Percentiles rank a stretch among this genome's conserved stretches.
phyloP scores from a whole-genome alignment of 1,140 invertebrate genomes.

The Drosophila azteca region DNA sequence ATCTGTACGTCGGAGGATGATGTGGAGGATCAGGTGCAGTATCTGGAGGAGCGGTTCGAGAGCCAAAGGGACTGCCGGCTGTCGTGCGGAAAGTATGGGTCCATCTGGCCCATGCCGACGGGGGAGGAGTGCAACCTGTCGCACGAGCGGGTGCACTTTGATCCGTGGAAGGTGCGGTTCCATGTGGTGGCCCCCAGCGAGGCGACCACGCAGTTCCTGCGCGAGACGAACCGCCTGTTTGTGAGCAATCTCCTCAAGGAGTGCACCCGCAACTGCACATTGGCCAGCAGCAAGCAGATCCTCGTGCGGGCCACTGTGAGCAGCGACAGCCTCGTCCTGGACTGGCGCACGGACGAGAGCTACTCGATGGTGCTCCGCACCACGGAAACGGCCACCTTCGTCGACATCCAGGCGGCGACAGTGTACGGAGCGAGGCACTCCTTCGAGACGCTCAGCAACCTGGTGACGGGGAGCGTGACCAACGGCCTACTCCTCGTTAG shows the following conservation, averaged over 20 bases:
- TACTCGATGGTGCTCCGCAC: slow-evolving; percentile 86
- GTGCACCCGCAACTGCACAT: slow-evolving; percentile 85
- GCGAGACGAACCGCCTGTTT: slow-evolving; percentile 85
- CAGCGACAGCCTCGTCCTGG: slow-evolving; percentile 84
- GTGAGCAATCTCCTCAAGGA: slow-evolving; percentile 85
- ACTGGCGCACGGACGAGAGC: slow-evolving; percentile 87
- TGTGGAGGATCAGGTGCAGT: neutral
- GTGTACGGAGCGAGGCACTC: slow-evolving; percentile 91
- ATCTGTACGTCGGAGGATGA: slow-evolving; percentile 53
- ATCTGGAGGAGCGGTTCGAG: slow-evolving; percentile 62
- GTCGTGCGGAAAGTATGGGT: slow-evolving; percentile 87
- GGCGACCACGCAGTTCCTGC: slow-evolving; percentile 84
- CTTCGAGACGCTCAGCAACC: slow-evolving; percentile 90
- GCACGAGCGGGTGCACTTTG: slow-evolving; percentile 84
- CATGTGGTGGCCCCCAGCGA: slow-evolving; percentile 84
- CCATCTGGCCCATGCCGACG: slow-evolving; percentile 89
- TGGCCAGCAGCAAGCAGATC: slow-evolving; percentile 84
- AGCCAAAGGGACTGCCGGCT: slow-evolving; percentile 86
- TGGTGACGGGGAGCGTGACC: slow-evolving; percentile 84
- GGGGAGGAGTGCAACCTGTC: slow-evolving; percentile 83
- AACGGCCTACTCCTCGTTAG: slow-evolving; percentile 84
- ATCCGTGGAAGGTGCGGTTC: slow-evolving; percentile 85
- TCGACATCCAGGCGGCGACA: slow-evolving; percentile 87
- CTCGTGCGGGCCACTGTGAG: slow-evolving; percentile 85
- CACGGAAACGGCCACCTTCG: slow-evolving; percentile 85